These are phyloP conservation scores for Eupithecia pulchellata DNA, from an alignment of 2,888 invertebrate species.

Conservation along the genomic window DNA sequence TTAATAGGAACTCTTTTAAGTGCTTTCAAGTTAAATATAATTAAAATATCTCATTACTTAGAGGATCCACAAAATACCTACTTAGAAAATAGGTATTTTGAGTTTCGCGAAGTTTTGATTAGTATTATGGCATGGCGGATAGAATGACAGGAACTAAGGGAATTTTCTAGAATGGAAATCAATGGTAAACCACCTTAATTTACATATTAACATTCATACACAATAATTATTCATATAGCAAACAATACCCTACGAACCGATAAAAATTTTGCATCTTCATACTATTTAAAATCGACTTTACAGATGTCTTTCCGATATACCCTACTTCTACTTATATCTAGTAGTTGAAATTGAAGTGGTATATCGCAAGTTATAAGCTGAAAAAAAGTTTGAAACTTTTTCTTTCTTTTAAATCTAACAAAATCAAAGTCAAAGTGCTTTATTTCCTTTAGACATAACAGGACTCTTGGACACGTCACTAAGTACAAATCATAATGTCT, in stretches of 20 bases:
- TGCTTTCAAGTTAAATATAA: constrained; percentile 37
- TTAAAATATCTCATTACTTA: constrained; percentile 37
- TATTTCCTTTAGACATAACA: too few relatives aligned
- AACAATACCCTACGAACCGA: neutral
- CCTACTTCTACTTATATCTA: neutral
- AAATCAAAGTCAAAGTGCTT: too few relatives aligned
- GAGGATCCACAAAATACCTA: constrained; percentile 19
- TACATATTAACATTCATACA: neutral
- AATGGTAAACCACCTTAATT: neutral
- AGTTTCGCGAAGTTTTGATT: neutral
- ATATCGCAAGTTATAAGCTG: neutral
- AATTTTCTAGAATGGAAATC: neutral
- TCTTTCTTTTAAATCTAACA: neutral
- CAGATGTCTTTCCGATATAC: neutral
- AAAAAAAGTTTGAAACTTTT: too few relatives aligned
- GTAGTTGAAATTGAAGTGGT: neutral
- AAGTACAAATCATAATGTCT: too few relatives aligned
- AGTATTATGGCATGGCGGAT: neutral
- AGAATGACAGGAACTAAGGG: neutral
- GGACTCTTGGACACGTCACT: too few relatives aligned
- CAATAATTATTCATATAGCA: neutral
- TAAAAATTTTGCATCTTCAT: neutral
- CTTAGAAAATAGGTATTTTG: neutral
- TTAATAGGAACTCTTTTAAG: constrained; percentile 47
- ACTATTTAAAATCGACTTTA: neutral